These are phyloP conservation scores for Mizuhopecten yessoensis DNA, from an alignment of 1,140 invertebrate species.

Conservation along the genomic window DNA sequence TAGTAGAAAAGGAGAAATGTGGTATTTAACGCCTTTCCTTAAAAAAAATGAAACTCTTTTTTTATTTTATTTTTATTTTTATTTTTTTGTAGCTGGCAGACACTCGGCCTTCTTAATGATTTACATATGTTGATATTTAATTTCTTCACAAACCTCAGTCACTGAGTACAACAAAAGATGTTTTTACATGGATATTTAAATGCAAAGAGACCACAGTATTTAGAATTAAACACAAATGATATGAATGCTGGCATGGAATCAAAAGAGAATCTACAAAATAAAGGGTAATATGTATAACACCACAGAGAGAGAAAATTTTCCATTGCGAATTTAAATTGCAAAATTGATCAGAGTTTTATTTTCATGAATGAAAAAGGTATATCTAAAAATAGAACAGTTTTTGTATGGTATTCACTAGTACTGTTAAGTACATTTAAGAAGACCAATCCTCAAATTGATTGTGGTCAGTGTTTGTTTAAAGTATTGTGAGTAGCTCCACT, in stretches of 20 bases:
- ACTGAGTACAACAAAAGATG: neutral
- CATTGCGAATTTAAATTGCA: neutral
- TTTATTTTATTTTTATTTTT: no score
- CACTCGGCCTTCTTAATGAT: no score
- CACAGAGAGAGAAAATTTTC: neutral
- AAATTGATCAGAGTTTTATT: neutral
- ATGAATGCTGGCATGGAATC: neutral
- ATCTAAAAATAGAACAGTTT: neutral
- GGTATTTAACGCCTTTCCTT: no score
- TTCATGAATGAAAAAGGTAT: constrained; percentile 10
- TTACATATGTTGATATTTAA: neutral
- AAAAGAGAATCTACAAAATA: neutral
- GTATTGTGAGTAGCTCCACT: no score
- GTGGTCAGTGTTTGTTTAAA: neutral
- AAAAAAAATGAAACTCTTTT: no score
- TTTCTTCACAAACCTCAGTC: neutral
- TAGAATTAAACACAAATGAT: constrained; percentile 1
- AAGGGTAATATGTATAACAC: neutral
- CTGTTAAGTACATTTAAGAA: no score
- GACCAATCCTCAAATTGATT: neutral
- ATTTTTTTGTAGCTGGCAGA: no score
- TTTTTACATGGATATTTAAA: neutral
- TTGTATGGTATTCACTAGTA: no score
- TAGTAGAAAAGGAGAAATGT: no score
- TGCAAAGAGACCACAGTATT: neutral